Conservation (phyloP, 2,113 vertebrate species). For the Eptesicus fuscus region DNA sequence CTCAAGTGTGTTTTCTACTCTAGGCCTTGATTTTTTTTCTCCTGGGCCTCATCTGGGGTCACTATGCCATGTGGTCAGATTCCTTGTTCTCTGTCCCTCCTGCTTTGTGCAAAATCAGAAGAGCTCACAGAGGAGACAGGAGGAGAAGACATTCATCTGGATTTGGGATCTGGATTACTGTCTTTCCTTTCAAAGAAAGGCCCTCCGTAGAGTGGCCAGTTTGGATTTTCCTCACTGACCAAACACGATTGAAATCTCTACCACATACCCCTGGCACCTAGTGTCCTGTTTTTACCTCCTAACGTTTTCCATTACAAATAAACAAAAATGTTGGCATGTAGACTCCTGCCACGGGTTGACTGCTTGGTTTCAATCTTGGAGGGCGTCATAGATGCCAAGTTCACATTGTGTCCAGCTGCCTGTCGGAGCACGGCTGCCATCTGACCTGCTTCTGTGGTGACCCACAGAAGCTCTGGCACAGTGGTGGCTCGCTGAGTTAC, state of each 20-base stretch:
- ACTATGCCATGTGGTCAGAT: background rate
- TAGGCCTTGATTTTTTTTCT: background rate
- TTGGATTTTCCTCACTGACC: background rate
- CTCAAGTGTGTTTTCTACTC: background rate
- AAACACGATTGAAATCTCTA: background rate
- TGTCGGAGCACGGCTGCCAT: slow-evolving; percentile 55
- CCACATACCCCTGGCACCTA: background rate
- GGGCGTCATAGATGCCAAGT: background rate
- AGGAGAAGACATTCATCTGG: background rate
- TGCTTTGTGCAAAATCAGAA: background rate
- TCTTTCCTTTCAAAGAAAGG: background rate
- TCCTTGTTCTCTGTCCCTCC: background rate
- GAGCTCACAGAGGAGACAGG: background rate
- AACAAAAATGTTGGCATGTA: slow-evolving; percentile 5
- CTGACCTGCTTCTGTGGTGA: slow-evolving; percentile 69
- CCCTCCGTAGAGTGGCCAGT: background rate
- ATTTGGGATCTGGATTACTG: background rate
- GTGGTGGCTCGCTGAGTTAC: slow-evolving; percentile 32
- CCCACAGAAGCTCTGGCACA: slow-evolving; percentile 70
- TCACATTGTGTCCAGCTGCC: slow-evolving; percentile 21
- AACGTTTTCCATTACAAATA: slow-evolving; percentile 35
- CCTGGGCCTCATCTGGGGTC: background rate
- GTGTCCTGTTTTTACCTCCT: background rate
- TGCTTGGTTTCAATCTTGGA: slow-evolving; percentile 30
- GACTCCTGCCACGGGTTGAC: background rate